These are phyloP conservation scores for Cephalopholis sonnerati DNA, from an alignment of 2,113 vertebrate species.

Conservation along the genomic window DNA sequence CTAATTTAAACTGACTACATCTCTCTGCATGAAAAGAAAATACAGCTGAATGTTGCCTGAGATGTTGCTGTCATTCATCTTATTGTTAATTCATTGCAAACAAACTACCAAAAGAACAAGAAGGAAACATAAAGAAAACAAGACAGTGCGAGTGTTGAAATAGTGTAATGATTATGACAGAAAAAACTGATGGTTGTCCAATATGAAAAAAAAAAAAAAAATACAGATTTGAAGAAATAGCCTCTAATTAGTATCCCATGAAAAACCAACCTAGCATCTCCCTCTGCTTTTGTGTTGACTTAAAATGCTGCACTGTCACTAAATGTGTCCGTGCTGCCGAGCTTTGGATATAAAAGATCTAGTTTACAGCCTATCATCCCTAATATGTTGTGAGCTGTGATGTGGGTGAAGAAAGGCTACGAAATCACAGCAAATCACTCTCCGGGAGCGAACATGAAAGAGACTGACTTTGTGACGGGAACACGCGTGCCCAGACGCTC, in stretches of 20 bases:
- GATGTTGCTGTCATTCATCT: constrained; percentile 41
- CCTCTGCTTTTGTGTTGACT: constrained; percentile 40
- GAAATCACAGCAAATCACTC: constrained; percentile 78
- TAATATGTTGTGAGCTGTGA: constrained; percentile 74
- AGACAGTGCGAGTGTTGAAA: constrained; percentile 21
- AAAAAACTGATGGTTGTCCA: constrained; percentile 42
- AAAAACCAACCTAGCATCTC: constrained; percentile 25
- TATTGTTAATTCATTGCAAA: constrained; percentile 54
- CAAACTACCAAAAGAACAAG: constrained; percentile 49
- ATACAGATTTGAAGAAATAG: constrained; percentile 19
- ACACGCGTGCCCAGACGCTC: constrained; percentile 53
- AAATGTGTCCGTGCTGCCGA: constrained; percentile 45
- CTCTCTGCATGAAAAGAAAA: constrained; percentile 22
- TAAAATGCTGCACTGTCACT: constrained; percentile 38
- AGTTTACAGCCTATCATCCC: constrained; percentile 69
- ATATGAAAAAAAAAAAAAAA: constrained; percentile 30
- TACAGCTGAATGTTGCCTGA: constrained; percentile 29
- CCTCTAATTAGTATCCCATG: constrained; percentile 43
- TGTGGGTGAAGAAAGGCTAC: constrained; percentile 68
- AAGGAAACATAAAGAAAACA: constrained; percentile 45
- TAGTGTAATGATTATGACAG: constrained; percentile 36
- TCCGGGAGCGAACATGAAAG: constrained; percentile 74
- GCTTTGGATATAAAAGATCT: constrained; percentile 63
- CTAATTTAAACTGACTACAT: constrained; percentile 75
- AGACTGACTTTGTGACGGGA: constrained; percentile 60